phyloP scores from a whole-genome alignment of 2,797 vertebrate species.

The Propithecus deckenii region DNA sequence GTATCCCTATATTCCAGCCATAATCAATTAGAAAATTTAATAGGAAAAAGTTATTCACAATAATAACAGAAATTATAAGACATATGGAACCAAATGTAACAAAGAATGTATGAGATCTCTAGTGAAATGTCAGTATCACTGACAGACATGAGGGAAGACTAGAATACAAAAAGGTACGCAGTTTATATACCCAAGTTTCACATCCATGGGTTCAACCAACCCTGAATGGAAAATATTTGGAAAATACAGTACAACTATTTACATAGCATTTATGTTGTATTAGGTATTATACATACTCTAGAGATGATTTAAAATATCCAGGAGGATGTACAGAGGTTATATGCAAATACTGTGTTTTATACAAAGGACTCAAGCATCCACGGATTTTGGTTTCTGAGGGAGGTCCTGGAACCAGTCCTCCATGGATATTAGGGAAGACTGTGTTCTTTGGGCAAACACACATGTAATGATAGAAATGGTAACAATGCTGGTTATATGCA shows the following conservation, averaged over 20 bases:
- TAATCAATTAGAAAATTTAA: neutral
- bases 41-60: neutral
- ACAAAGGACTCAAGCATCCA: neutral
- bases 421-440: neutral
- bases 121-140: neutral
- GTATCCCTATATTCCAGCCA: neutral
- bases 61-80: neutral
- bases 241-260: neutral
- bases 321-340: neutral
- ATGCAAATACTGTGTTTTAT: neutral
- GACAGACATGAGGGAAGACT: neutral
- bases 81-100: neutral
- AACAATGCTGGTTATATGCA: neutral
- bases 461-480: neutral
- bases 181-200: neutral
- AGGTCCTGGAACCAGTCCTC: neutral
- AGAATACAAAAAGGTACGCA: neutral
- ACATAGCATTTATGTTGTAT: neutral
- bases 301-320: neutral
- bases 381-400: neutral
- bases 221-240: neutral
- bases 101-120: neutral
- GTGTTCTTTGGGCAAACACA: neutral
- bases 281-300: neutral
- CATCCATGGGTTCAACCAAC: neutral